These are phyloP conservation scores for Speoplatyrhinus poulsoni DNA, from an alignment of 2,113 vertebrate species.

Conservation along the genomic window DNA sequence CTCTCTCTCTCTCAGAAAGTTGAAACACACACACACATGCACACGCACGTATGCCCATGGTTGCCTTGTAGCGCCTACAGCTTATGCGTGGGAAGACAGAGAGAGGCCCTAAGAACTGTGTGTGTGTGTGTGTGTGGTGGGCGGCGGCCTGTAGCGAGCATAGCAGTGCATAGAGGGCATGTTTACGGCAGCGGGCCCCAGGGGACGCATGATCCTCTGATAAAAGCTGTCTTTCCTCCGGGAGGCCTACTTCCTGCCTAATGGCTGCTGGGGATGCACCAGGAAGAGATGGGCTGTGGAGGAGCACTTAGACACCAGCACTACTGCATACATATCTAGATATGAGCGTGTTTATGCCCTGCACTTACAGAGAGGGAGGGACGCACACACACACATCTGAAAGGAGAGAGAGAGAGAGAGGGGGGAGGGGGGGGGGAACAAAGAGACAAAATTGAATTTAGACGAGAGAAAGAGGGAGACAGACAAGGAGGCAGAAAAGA, in stretches of 20 bases:
- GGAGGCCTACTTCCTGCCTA: constrained; percentile 69
- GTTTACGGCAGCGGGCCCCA: constrained; percentile 33
- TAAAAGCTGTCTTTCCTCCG: constrained; percentile 66
- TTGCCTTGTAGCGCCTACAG: background rate
- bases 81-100: background rate
- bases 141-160: too few species aligned
- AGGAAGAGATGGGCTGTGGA: constrained; percentile 58
- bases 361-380: constrained; percentile 7
- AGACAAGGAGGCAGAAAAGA: constrained; percentile 9
- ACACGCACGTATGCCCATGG: background rate
- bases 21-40: background rate
- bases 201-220: constrained; percentile 54
- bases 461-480: background rate
- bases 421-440: constrained; percentile 8
- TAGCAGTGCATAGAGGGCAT: background rate
- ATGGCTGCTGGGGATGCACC: constrained; percentile 66
- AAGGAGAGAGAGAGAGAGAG: background rate
- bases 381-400: constrained; percentile 6
- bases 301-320: constrained; percentile 67
- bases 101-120: constrained; percentile 16
- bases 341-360: constrained; percentile 38
- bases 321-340: constrained; percentile 57
- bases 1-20: constrained; percentile 6
- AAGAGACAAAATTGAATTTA: background rate
- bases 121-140: background rate